A percentile compares a stretch with the other conserved stretches of the same genome.
These are phyloP conservation scores for Calosoma granatense DNA, from an alignment of 1,140 invertebrate species.

Conservation along the genomic window DNA sequence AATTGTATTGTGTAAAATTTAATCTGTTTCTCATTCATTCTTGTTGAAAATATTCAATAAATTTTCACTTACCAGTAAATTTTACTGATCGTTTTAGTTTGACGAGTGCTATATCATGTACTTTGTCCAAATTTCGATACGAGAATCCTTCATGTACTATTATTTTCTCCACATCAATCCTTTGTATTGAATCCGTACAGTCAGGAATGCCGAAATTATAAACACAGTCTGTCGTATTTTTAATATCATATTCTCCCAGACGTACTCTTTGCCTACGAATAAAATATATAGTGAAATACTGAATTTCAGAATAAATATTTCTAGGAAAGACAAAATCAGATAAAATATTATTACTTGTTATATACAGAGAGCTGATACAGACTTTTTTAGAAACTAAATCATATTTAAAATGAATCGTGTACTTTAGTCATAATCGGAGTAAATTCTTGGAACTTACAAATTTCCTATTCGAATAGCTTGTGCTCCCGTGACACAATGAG, in stretches of 20 bases:
- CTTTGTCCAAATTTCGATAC: conserved; percentile 28
- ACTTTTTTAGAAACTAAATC: too few species aligned
- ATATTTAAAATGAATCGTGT: too few species aligned
- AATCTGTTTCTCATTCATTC: too few species aligned
- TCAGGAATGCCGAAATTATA: conserved; percentile 11
- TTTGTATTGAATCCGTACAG: conserved; percentile 14
- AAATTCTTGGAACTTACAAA: too few species aligned
- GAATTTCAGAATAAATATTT: not conserved
- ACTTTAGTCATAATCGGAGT: too few species aligned
- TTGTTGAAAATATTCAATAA: too few species aligned
- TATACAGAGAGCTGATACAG: too few species aligned
- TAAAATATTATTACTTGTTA: too few species aligned
- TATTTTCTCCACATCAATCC: not conserved
- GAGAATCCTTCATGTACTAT: conserved; percentile 21
- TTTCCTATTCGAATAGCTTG: not conserved
- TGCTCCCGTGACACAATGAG: conserved; percentile 45
- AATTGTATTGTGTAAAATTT: too few species aligned
- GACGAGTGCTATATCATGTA: conserved; percentile 47
- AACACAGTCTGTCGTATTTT: conserved; percentile 5
- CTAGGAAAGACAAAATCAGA: too few species aligned
- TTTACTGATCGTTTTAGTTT: conserved; percentile 37
- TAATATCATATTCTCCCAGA: conserved; percentile 16
- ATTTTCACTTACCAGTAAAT: conserved; percentile 31
- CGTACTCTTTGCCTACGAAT: conserved; percentile 8
- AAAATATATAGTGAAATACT: too few species aligned